Base-by-base conservation (phyloP, 2,888 invertebrate species). In the Dicyrtomina minuta region DNA sequence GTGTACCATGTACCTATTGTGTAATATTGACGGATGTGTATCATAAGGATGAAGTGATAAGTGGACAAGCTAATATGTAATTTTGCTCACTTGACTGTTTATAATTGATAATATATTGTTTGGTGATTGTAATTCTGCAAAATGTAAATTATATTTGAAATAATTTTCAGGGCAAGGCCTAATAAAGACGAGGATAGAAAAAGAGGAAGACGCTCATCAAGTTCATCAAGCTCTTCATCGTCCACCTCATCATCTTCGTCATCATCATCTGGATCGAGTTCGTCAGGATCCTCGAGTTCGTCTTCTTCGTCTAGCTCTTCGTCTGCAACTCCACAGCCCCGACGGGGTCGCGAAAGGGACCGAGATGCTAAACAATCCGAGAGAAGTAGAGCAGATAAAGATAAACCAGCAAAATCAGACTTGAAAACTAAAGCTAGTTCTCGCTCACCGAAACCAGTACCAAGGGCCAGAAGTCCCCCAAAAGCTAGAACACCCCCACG, bases 221-320 rank as follows among this genome's bases (percentile, higher is more conserved):
- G 74, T 43, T 73, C 76, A 26, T 76, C 76, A 24, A 73, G 74
- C 10, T 74, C 75, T 20, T 75, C 75, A 12, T 75, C 74, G 22
- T 76, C 76, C 10, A 74, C 74, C 20, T 73, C 74, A 4, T 72
- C 74, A 2, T 76, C 77, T 12, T 72, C 75, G 46, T 75, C 78
- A 17, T 71, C 79, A 53, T 64, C 77, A 41, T 72, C 79, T 33
- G 75, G 76, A 55, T 70, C 78, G 61, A 53, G 55, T 15, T 68
- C 68, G 20, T 43, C 51, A n/a, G 61, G 61, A 20, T 75, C 75
- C 4, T 74, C 75, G 12, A 72, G 72, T n/a, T 73, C 74, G 13
- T 76, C 77, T 6, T 72, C 74, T 46, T 75, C 78, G 12, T 74
- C 79, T 60, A 66, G 77, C 43, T 71, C 79, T 24, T 74, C 76